phyloP scores from a whole-genome alignment of 2,113 vertebrate genomes.

The Sus scrofa region T2T-Sscrofa CM000823.6:52697001-52697500 shows the following conservation, averaged over 20 bases:
- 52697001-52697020: constrained; percentile 71
- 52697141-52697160: constrained; percentile 22
- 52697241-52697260: constrained; percentile 74
- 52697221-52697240: constrained; percentile 70
- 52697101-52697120: constrained; percentile 56
- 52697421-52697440: constrained; percentile 15
- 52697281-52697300: constrained; percentile 69
- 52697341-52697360: constrained; percentile 27
- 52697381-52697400: constrained; percentile 35
- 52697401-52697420: constrained; percentile 27
- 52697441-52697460: constrained; percentile 8
- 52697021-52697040: constrained; percentile 66
- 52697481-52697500: too few species aligned
- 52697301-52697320: constrained; percentile 69
- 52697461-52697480: not conserved
- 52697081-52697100: constrained; percentile 71
- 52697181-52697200: constrained; percentile 41
- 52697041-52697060: constrained; percentile 64
- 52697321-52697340: constrained; percentile 41
- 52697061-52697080: constrained; percentile 56
- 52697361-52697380: constrained; percentile 26
- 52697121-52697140: constrained; percentile 65
- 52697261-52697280: constrained; percentile 63
- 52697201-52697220: constrained; percentile 66
- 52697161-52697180: constrained; percentile 49